Evolutionary conservation across 2,888 invertebrate genomes (phyloP).

Genomic region (Sarcophaga variegata): DNA sequence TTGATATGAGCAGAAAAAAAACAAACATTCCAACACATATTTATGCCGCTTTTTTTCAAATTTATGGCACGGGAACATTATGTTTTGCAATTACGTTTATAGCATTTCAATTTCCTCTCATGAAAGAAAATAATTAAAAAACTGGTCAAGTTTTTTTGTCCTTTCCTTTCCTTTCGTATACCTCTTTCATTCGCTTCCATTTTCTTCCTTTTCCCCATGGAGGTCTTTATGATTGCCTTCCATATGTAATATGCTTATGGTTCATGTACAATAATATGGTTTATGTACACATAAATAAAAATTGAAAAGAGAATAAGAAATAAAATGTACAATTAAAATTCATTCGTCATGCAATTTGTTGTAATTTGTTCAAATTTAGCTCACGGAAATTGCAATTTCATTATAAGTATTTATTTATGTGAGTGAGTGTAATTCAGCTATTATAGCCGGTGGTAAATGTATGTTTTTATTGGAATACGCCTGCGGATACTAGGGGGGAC

Average conservation of each 20-base stretch:
- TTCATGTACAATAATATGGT: too few relatives aligned
- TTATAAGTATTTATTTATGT: slow-evolving; percentile 44
- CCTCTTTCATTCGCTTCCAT: neutral
- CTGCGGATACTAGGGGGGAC: neutral
- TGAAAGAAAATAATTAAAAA: slow-evolving; percentile 30
- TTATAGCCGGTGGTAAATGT: slow-evolving; percentile 9
- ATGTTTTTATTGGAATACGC: neutral
- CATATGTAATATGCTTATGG: too few relatives aligned
- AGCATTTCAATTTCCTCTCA: slow-evolving; percentile 53
- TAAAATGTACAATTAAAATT: slow-evolving; percentile 65
- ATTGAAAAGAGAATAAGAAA: neutral
- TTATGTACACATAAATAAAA: too few relatives aligned
- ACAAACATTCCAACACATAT: slow-evolving; percentile 15
- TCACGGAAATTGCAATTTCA: slow-evolving; percentile 72
- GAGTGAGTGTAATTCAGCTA: neutral
- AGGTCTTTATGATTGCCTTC: too few relatives aligned
- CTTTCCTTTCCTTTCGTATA: neutral
- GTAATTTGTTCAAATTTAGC: slow-evolving; percentile 71
- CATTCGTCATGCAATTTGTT: slow-evolving; percentile 73
- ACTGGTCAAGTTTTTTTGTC: slow-evolving; percentile 33
- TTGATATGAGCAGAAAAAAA: neutral
- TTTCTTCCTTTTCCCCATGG: neutral
- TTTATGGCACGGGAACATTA: neutral
- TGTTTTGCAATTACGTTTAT: slow-evolving; percentile 35
- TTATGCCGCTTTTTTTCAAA: neutral